Evolutionary conservation across 64 coral and sea anemone species (phyloP).

Genomic region (Acropora tenuis): DNA sequence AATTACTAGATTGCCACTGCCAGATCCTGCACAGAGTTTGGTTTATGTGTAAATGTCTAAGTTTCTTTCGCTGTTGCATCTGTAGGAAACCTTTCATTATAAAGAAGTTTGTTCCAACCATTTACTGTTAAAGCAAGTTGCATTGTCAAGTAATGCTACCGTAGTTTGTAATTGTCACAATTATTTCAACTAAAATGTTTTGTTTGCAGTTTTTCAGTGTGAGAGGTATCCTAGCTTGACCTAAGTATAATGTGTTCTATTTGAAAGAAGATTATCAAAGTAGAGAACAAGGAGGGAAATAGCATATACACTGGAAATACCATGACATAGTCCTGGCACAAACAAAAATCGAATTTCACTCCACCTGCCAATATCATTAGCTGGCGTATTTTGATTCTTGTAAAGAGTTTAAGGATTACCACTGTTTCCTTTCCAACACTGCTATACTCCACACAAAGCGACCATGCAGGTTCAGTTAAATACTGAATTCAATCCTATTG

Average conservation of each 20-base stretch:
- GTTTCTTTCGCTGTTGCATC: background rate
- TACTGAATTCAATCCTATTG: background rate
- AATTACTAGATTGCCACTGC: constrained; percentile 4
- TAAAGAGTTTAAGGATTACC: background rate
- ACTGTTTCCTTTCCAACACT: background rate
- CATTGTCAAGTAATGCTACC: background rate
- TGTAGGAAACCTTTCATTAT: background rate
- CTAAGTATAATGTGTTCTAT: background rate
- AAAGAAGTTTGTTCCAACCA: background rate
- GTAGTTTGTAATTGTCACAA: background rate
- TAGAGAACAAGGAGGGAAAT: background rate
- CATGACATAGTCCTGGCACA: background rate
- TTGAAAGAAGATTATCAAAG: background rate
- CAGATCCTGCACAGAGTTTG: constrained; percentile 40
- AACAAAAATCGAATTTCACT: background rate
- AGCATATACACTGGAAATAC: background rate
- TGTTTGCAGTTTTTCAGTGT: background rate
- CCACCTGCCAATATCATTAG: background rate
- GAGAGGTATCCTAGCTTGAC: background rate
- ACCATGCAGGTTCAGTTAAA: background rate
- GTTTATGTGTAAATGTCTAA: background rate
- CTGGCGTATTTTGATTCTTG: background rate
- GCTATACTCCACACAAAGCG: background rate
- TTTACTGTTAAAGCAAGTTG: background rate
- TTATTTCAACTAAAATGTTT: background rate